Evolutionary conservation across 2,797 vertebrate genomes (phyloP).

Genomic region (Gobionotothen gibberifrons): DNA sequence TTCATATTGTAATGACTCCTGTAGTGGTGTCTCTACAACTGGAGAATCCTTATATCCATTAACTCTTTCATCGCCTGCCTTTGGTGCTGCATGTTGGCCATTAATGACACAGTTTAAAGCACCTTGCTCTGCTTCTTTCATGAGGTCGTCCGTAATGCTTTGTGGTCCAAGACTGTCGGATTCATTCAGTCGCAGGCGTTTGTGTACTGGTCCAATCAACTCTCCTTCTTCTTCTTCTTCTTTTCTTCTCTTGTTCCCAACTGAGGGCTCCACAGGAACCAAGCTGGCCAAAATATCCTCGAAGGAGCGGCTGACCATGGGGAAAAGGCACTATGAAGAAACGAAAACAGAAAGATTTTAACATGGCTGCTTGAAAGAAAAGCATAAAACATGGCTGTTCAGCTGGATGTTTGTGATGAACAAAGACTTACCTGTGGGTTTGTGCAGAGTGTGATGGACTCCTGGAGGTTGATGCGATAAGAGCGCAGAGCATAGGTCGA

Average conservation of each 20-base stretch:
- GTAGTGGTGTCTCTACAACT: background rate
- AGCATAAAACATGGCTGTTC: background rate
- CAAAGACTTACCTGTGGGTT: slow-evolving; percentile 87
- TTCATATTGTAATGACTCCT: slow-evolving; percentile 1
- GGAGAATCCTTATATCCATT: slow-evolving; percentile 19
- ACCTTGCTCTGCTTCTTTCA: background rate
- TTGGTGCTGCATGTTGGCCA: slow-evolving; percentile 4
- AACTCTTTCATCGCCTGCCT: slow-evolving; percentile 5
- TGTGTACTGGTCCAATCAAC: slow-evolving; percentile 33
- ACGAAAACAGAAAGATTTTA: slow-evolving; percentile 29
- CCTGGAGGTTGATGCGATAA: slow-evolving; percentile 91
- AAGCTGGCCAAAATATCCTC: slow-evolving; percentile 87
- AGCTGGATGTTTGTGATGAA: background rate
- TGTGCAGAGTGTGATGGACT: slow-evolving; percentile 92
- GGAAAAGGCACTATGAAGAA: slow-evolving; percentile 91
- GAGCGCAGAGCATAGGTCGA: slow-evolving; percentile 82
- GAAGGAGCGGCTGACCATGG: slow-evolving; percentile 89
- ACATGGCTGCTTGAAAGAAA: background rate
- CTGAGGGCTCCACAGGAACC: slow-evolving; percentile 31
- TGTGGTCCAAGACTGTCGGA: background rate
- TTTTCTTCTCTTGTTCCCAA: slow-evolving; percentile 68
- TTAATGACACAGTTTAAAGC: slow-evolving; percentile 4
- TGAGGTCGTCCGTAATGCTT: background rate
- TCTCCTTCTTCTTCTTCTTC: slow-evolving; percentile 57
- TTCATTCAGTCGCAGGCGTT: slow-evolving; percentile 52